Percentiles rank a stretch among this genome's conserved stretches.
Evolutionary conservation across 30 jellyfish, hydroid and myxozoan genomes (phyloP).

Genomic region (Mastigias papua): DNA sequence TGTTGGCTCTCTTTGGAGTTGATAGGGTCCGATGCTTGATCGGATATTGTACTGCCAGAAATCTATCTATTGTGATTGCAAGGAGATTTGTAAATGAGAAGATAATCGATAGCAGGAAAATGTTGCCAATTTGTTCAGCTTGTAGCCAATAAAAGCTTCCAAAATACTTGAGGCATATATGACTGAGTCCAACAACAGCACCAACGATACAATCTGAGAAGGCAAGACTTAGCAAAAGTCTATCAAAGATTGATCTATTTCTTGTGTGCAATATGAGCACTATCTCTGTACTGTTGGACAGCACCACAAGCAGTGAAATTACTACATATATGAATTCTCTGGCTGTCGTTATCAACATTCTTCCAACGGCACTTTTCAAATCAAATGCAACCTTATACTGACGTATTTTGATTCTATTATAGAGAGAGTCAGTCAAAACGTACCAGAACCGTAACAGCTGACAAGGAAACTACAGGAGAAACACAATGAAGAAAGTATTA

Average conservation of each 20-base stretch:
- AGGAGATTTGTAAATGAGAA: slow-evolving; percentile 5
- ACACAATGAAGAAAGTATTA: too few species aligned
- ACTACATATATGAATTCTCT: slow-evolving; percentile 1
- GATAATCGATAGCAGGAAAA: not conserved
- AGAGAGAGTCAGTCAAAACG: too few species aligned
- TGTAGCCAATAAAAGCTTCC: not conserved
- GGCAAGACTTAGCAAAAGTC: slow-evolving; percentile 24
- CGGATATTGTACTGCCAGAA: slow-evolving; percentile 37
- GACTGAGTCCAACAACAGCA: not conserved
- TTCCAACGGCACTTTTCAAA: too few species aligned
- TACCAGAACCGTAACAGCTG: too few species aligned
- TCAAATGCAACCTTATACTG: too few species aligned
- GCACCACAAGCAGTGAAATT: not conserved
- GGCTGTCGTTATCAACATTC: too few species aligned
- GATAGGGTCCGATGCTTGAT: slow-evolving; percentile 8
- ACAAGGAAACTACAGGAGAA: too few species aligned
- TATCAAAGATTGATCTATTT: not conserved
- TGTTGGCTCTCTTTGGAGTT: not conserved
- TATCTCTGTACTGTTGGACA: not conserved
- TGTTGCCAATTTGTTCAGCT: not conserved
- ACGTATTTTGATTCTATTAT: too few species aligned
- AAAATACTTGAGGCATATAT: too few species aligned
- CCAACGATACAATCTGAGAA: slow-evolving; percentile 15
- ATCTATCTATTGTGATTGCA: slow-evolving; percentile 14
- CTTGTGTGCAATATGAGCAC: slow-evolving; percentile 3